These are phyloP conservation scores for Platysternon megacephalum DNA, from an alignment of 2,113 vertebrate species.

Conservation along the genomic window DNA sequence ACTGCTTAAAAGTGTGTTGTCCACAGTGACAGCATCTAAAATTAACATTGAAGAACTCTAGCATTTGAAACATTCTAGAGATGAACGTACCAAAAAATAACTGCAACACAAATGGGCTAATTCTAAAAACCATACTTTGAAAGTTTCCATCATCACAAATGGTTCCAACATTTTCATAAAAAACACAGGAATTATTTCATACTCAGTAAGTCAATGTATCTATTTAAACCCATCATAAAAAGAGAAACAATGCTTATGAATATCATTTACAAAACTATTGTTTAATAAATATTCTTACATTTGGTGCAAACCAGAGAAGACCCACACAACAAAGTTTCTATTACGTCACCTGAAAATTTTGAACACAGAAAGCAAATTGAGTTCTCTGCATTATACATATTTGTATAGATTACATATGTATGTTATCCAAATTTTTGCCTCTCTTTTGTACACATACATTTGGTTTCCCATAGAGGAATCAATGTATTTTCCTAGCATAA, in stretches of 20 bases:
- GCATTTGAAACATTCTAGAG: background rate
- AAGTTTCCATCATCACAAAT: background rate
- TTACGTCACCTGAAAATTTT: background rate
- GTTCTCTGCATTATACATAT: background rate
- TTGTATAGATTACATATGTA: background rate
- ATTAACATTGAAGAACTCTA: background rate
- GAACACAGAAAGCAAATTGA: background rate
- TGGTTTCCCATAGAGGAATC: background rate
- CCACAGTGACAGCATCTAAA: background rate
- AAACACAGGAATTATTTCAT: background rate
- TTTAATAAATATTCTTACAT: background rate
- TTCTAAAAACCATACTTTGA: background rate
- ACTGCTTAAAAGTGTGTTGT: background rate
- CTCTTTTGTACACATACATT: background rate
- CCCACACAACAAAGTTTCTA: background rate
- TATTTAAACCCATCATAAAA: background rate
- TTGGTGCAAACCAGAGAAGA: background rate
- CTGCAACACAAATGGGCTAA: background rate
- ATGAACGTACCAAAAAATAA: background rate
- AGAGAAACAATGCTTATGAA: background rate
- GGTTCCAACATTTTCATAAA: background rate
- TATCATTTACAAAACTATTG: background rate
- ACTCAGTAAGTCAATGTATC: background rate
- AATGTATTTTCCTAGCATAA: background rate
- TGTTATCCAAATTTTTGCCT: background rate